Evolutionary conservation across 2,797 vertebrate genomes (phyloP).

Genomic region (Xenentodon cancila): DNA sequence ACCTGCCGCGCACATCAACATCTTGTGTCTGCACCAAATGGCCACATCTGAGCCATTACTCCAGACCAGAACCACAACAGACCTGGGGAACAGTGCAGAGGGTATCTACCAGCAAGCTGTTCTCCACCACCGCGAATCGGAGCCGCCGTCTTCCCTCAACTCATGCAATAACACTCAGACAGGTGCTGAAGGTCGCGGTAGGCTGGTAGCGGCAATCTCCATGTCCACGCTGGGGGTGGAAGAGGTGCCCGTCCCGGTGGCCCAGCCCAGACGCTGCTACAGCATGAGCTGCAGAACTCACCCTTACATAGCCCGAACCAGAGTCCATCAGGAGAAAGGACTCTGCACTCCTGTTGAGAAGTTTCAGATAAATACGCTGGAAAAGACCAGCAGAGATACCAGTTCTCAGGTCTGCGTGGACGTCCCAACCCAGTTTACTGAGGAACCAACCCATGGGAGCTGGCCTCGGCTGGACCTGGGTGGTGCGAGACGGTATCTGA

Average conservation of each 20-base stretch:
- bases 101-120: slow-evolving; percentile 63
- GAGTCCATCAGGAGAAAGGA: slow-evolving; percentile 15
- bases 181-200: slow-evolving; percentile 79
- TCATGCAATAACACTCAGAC: slow-evolving; percentile 71
- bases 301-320: slow-evolving; percentile 25
- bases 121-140: slow-evolving; percentile 78
- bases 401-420: slow-evolving; percentile 75
- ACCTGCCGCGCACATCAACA: slow-evolving; percentile 80
- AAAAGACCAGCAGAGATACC: slow-evolving; percentile 35
- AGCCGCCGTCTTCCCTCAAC: slow-evolving; percentile 63
- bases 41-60: slow-evolving; percentile 76
- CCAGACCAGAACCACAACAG: slow-evolving; percentile 33
- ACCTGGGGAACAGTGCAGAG: slow-evolving; percentile 42
- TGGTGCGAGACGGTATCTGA: slow-evolving; percentile 83
- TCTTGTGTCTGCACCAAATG: slow-evolving; percentile 80
- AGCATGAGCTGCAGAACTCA: slow-evolving; percentile 75
- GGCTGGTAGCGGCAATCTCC: slow-evolving; percentile 73
- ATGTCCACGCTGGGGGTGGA: slow-evolving; percentile 70
- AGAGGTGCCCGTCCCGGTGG: slow-evolving; percentile 38
- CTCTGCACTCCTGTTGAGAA: slow-evolving; percentile 6
- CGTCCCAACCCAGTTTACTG: slow-evolving; percentile 66
- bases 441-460: slow-evolving; percentile 85
- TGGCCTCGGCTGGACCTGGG: slow-evolving; percentile 91
- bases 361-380: not conserved
- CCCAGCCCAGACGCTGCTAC: slow-evolving; percentile 65